A percentile compares a stretch with the other conserved stretches of the same genome.
These are phyloP conservation scores for Empidonax traillii DNA, from an alignment of 2,113 vertebrate genomes.

Conservation along the genomic window DNA sequence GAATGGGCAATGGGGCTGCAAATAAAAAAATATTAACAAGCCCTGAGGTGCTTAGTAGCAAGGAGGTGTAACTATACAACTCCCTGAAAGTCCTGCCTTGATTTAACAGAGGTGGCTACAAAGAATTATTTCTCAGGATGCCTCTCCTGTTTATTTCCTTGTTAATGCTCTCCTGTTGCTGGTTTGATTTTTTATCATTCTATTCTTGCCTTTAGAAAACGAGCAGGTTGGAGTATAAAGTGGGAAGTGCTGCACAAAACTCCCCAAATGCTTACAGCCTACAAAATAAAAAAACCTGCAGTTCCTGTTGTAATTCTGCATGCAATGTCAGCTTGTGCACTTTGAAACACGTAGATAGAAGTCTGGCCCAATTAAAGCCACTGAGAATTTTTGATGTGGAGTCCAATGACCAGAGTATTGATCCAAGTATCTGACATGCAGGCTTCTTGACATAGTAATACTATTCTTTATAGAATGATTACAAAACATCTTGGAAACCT, in stretches of 20 bases:
- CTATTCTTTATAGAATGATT: not conserved
- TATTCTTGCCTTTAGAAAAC: not conserved
- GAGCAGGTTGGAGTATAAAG: not conserved
- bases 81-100: not conserved
- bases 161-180: not conserved
- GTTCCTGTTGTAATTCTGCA: not conserved
- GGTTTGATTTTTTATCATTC: conserved; percentile 49
- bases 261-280: not conserved
- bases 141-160: conserved; percentile 7
- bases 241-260: not conserved
- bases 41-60: not conserved
- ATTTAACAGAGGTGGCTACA: conserved; percentile 15
- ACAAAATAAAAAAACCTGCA: not conserved
- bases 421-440: not conserved
- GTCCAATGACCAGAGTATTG: not conserved
- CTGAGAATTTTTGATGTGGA: not conserved
- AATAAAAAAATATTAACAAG: conserved; percentile 12
- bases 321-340: not conserved
- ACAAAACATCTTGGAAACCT: not conserved
- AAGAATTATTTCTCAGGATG: conserved; percentile 34
- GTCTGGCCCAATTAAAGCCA: not conserved
- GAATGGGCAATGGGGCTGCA: not conserved
- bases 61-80: not conserved
- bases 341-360: not conserved
- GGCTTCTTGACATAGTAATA: not conserved